Base-by-base conservation (phyloP, 1,140 invertebrate species). In the Listronotus bonariensis region DNA sequence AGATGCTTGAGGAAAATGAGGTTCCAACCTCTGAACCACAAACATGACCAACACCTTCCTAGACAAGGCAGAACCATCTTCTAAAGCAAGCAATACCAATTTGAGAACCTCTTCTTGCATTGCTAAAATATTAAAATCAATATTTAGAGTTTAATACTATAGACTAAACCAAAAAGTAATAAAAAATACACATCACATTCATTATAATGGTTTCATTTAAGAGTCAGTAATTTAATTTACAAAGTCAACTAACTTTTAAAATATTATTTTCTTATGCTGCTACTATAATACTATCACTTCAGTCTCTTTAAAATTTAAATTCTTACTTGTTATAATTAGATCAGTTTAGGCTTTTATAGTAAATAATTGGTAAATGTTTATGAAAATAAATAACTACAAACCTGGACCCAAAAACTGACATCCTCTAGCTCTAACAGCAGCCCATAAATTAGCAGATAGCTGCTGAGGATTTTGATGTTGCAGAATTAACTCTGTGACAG, bases 391-490 rank as follows among this genome's bases (percentile, higher is more conserved):
- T 14, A 20, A 15, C 1, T 7, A 55, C 68, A 43, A 97, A 38
- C 93, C 95, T 69, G 96, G 96, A n/a, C 97, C 97, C 12, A 99
- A 86, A 81, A 99, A 99, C 80, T 99, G 97, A 79, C 97, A 99
- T 34, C 97, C 97, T 56, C 97, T 85, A 3, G 95, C 93, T 61
- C 97, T 80, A 4, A 99, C 96, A 46, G 97, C 96, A 38, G 95
- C 94, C 97, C 97, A 99, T 14, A 99, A 82, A 81, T 96, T 95
- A 7, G 93, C 90, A 53, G 93, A 95, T 4, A 97, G 79, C 75
- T 96, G 93, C 73, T 95, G 91, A 31, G 92, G 91, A 82, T 95
- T 96, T 81, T 97, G 91, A 80, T 98, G 95, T 72, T 96, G 93
- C 9, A 97, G 78, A 72, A 98, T 95, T 2, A 99, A 83, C 78